Evolutionary conservation across 1,140 invertebrate genomes (phyloP).

Genomic region (Frieseomelitta varia): DNA sequence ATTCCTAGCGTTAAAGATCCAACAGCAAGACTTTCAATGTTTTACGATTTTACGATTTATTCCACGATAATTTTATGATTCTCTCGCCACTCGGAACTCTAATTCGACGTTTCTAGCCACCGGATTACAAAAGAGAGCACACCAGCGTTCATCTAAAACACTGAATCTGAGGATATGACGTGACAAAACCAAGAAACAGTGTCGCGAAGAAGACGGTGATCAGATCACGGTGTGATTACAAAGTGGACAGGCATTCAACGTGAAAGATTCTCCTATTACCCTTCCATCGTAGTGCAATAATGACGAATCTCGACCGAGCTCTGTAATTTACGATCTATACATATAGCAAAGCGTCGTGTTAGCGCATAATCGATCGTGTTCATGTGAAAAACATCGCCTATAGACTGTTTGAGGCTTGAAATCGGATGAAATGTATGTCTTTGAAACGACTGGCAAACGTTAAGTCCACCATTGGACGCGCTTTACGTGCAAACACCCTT

Average conservation of each 20-base stretch:
- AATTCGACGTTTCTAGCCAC: not conserved
- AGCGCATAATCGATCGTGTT: conserved; percentile 35
- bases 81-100: not conserved
- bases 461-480: conserved; percentile 43
- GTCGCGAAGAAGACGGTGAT: not conserved
- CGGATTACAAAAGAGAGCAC: not conserved
- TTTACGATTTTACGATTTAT: not conserved
- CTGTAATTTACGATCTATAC: conserved; percentile 38
- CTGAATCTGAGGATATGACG: not conserved
- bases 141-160: not conserved
- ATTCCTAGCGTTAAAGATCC: not conserved
- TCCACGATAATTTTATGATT: not conserved
- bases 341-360: not conserved
- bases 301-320: conserved; percentile 2
- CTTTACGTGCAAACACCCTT: conserved; percentile 43
- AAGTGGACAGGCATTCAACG: not conserved
- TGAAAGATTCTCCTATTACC: not conserved
- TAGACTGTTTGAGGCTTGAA: not conserved
- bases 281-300: conserved; percentile 3
- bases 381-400: conserved; percentile 27
- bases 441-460: conserved; percentile 25
- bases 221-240: not conserved
- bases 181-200: not conserved
- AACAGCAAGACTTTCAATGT: not conserved
- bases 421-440: conserved; percentile 43